These are phyloP conservation scores for Artemia franciscana DNA, from an alignment of 1,140 invertebrate genomes.

Conservation along the genomic window DNA sequence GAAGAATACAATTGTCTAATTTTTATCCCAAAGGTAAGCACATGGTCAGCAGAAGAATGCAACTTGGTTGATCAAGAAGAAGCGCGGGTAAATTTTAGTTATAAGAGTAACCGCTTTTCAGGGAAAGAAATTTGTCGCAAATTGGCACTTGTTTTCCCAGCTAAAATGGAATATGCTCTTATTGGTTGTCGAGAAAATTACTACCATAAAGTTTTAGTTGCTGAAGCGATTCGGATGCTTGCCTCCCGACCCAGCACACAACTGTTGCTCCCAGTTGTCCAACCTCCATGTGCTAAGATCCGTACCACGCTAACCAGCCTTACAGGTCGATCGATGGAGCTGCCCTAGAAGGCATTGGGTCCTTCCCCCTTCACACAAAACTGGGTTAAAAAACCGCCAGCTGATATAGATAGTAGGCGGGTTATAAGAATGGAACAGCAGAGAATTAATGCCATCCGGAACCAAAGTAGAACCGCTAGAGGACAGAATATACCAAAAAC, in stretches of 20 bases:
- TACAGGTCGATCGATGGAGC: background rate
- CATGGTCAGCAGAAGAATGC: background rate
- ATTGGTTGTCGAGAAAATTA: background rate
- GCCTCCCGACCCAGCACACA: too few species aligned
- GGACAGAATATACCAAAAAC: background rate
- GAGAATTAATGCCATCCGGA: background rate
- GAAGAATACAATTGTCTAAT: background rate
- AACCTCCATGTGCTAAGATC: background rate
- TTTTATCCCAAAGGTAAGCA: background rate
- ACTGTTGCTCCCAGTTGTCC: background rate
- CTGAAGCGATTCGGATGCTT: background rate
- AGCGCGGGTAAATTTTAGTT: background rate
- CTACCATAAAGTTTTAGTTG: background rate
- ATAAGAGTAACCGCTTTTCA: background rate
- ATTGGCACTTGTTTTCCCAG: background rate
- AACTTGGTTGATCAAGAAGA: background rate
- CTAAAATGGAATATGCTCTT: background rate
- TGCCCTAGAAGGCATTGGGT: background rate
- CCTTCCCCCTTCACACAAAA: background rate
- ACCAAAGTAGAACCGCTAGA: background rate
- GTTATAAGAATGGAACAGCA: background rate
- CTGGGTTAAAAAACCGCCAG: background rate
- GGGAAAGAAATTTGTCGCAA: background rate
- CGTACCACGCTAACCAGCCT: background rate
- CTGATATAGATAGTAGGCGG: background rate